Base-by-base conservation (phyloP, 2,888 invertebrate genomes). In the Chydorus sphaericus region DNA sequence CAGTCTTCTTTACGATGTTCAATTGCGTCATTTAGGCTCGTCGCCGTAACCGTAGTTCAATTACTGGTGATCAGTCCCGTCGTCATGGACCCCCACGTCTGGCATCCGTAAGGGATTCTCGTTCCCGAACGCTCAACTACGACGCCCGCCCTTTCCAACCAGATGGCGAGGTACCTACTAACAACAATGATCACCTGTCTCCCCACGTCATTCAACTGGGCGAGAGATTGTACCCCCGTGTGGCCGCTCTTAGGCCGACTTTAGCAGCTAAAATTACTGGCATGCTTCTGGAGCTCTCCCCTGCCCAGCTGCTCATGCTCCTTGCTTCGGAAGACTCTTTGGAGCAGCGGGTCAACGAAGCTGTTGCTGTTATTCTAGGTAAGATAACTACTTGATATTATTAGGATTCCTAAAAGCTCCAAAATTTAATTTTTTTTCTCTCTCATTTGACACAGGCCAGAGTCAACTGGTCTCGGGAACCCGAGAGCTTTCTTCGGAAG, bases 251-350 rank as follows among this genome's bases (percentile, higher is more conserved):
- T 55, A 83, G 87, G 67, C 85, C 88, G 28, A 80, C 82, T 18
- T 82, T 88, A 64, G 88, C 89, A 57, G 82, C 85, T 16, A 86
- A 89, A 71, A 88, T 90, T 62, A 90, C 89, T 1, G 97, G 97
- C 51, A 96, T 97, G 96, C 71, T 97, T 60, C 72, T 97, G 62
- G 96, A 97, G 70, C 72, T 96, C 65, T 85, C 93, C 20, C 89
- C 93, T 1, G 86, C 92, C 4, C 92, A 93, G 69, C 72, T 94
- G 53, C 72, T 96, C 38, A 82, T 91, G 66, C 75, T 97, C 62
- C 73, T 96, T 57, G 90, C 93, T 1, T 91, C 92, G 29, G 96
- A 96, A 67, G 96, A 94, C 64, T 84, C 90, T 7, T 74, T 96
- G 30, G 76, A 89, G 58, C 85, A 85, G 66, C 87, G 91, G 69